Base-by-base conservation (phyloP, 2,113 vertebrate genomes). In the Acrocephalus arundinaceus region DNA sequence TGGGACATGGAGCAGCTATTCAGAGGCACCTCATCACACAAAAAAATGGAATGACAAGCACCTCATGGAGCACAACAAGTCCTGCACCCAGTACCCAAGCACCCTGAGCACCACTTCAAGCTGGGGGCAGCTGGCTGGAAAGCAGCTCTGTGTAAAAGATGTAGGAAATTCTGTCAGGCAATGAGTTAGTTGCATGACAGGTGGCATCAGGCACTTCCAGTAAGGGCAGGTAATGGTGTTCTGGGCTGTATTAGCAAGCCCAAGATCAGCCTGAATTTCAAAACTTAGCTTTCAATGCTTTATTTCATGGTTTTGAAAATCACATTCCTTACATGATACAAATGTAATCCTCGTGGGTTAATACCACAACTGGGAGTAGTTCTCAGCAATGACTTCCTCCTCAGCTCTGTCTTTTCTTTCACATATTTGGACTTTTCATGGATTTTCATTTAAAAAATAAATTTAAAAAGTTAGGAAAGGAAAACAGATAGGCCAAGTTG, bases 361-460 rank as follows among this genome's bases (percentile, higher is more conserved):
- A 66, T 30, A 62, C 31, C 58, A 55, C 24, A 83, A 41, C 19
- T 46, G n/a, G 23, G 33, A 54, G 37, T 54, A 59, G 43, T 52
- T 85, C 49, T 59, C 61, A 93, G 66, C n/a, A 74, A 55, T 33
- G 9, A 54, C 9, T 78, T 86, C 37, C 55, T 67, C 62, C 61
- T 88, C n/a, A 41, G 52, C 22, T 84, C 72, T 55, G 30, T 52
- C 52, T 55, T 70, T 86, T 71, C 80, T 89, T 63, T 75, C 37
- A 74, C 2, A 17, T 19, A 81, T 68, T 46, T 41, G 22, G 54
- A 43, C 45, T 71, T 62, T 23, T 65, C 49, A 65, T 6, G 9
- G 48, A 61, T 86, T 93, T 94, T 45, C 48, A 88, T 87, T 92
- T 52, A 5, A 67, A 75, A 87, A 85, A 22, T 19, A 55, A 63